Conservation (phyloP, 2,797 vertebrate genomes). For the Anableps anableps region DNA sequence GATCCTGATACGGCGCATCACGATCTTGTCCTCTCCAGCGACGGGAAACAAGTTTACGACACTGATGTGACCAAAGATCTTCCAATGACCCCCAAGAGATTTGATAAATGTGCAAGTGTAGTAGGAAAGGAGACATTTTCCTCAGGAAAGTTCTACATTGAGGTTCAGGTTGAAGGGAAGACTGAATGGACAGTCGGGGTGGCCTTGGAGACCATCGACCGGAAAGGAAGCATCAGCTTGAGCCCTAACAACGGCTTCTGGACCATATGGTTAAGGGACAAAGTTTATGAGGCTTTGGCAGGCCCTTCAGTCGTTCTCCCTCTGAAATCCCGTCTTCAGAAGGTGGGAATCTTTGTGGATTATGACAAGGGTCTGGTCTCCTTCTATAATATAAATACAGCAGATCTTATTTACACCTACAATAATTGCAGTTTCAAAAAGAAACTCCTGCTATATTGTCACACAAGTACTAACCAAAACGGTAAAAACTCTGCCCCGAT, state of each 20-base stretch:
- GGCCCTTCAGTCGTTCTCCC: not conserved
- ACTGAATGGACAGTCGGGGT: slow-evolving; percentile 18
- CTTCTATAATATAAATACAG: slow-evolving; percentile 21
- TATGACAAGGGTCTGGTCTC: slow-evolving; percentile 18
- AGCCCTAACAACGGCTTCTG: not conserved
- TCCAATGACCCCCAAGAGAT: slow-evolving; percentile 7
- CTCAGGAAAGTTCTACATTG: slow-evolving; percentile 17
- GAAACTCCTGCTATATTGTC: slow-evolving; percentile 1
- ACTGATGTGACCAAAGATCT: not conserved
- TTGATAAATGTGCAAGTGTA: not conserved
- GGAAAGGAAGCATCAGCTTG: not conserved
- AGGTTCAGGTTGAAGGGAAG: slow-evolving; percentile 31
- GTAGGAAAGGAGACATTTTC: slow-evolving; percentile 21
- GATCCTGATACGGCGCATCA: slow-evolving; percentile 28
- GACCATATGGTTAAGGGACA: not conserved
- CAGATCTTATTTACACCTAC: slow-evolving; percentile 14
- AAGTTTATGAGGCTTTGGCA: not conserved
- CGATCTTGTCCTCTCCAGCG: slow-evolving; percentile 10
- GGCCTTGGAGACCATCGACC: not conserved
- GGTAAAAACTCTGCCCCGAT: slow-evolving; percentile 21
- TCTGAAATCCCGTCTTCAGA: not conserved
- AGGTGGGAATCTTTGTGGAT: slow-evolving; percentile 33
- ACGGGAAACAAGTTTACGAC: slow-evolving; percentile 13
- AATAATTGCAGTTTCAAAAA: slow-evolving; percentile 13
- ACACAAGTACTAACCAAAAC: not conserved